Percentiles rank a stretch among this genome's conserved stretches.
Evolutionary conservation across 2,888 invertebrate genomes (phyloP).

Genomic region (Drosophila siamana): DNA sequence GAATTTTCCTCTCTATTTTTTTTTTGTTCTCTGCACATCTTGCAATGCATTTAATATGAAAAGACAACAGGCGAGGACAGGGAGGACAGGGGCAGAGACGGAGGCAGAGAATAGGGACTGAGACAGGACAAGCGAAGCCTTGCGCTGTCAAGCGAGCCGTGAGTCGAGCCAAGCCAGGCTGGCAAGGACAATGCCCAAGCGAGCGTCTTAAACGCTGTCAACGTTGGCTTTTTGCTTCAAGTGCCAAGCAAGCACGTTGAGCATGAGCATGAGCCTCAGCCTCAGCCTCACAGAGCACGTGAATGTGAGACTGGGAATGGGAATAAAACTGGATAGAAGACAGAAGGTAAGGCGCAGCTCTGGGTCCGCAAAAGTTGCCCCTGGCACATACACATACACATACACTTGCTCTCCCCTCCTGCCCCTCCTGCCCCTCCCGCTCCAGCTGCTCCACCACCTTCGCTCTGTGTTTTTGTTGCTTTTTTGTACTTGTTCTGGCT

Average conservation of each 20-base stretch:
- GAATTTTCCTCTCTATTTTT: constrained; percentile 48
- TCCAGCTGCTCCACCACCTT: no score
- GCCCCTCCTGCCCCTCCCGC: no score
- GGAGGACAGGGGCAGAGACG: constrained; percentile 20
- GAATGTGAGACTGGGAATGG: constrained; percentile 5
- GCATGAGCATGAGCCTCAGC: constrained; percentile 8
- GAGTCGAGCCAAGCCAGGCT: constrained; percentile 16
- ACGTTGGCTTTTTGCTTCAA: constrained; percentile 81
- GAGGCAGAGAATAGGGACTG: constrained; percentile 1
- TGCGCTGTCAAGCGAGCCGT: constrained; percentile 63
- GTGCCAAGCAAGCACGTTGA: constrained; percentile 57
- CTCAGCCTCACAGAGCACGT: background rate
- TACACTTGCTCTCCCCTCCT: background rate
- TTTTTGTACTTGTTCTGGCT: background rate
- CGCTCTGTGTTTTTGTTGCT: background rate
- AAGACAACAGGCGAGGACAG: constrained; percentile 76
- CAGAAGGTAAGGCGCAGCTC: constrained; percentile 4
- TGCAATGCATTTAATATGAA: constrained; percentile 80
- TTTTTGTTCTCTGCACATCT: constrained; percentile 51
- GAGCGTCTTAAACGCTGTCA: constrained; percentile 79
- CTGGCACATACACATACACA: constrained; percentile 30
- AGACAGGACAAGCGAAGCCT: constrained; percentile 37
- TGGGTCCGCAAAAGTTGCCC: constrained; percentile 13
- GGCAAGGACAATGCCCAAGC: constrained; percentile 80
- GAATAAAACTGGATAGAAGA: constrained; percentile 17